These are phyloP conservation scores for Gambusia holbrooki DNA, from an alignment of 2,113 vertebrate species.

Conservation along the genomic window DNA sequence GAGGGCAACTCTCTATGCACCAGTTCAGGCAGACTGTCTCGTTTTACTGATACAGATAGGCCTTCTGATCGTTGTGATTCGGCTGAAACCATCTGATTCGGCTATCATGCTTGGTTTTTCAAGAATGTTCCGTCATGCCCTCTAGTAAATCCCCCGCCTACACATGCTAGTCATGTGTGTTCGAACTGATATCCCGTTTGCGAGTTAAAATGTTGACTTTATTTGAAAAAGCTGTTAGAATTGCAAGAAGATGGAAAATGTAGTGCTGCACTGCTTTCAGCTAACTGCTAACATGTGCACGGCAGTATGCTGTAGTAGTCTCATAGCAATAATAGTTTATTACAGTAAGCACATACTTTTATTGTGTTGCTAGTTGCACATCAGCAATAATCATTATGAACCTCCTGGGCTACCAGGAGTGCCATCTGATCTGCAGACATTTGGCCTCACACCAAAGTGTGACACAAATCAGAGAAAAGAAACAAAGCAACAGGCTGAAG, in stretches of 20 bases:
- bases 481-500: not conserved
- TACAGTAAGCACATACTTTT: not conserved
- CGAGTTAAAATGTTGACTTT: not conserved
- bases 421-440: not conserved
- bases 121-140: not conserved
- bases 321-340: not conserved
- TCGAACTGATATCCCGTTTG: not conserved
- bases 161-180: not conserved
- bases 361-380: not conserved
- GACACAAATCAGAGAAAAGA: not conserved
- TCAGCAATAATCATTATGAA: not conserved
- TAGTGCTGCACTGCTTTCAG: not conserved
- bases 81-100: not conserved
- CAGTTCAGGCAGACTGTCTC: not conserved
- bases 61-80: not conserved
- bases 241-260: not conserved
- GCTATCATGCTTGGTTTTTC: not conserved
- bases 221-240: not conserved
- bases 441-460: not conserved
- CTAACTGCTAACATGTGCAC: not conserved
- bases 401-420: not conserved
- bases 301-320: not conserved
- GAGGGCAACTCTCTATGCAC: not conserved
- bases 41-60: not conserved
- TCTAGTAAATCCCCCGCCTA: not conserved